Percentiles rank a stretch among this genome's conserved stretches.
phyloP scores from a whole-genome alignment of 2,888 invertebrate genomes.

The Hypolimnas misippus region DNA sequence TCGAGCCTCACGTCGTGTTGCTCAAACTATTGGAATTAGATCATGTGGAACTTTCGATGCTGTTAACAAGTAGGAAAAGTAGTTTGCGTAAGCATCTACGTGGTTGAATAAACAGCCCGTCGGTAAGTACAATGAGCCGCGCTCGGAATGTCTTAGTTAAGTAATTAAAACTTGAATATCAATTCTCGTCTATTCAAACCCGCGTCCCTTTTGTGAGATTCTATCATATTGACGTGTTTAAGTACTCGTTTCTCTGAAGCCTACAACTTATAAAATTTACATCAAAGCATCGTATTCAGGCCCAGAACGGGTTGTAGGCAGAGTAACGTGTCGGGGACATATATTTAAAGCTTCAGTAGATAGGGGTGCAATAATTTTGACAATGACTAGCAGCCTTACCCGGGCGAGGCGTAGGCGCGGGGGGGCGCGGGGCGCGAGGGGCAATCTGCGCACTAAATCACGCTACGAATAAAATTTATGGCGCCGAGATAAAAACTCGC shows the following conservation, averaged over 20 bases:
- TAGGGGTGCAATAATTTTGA: constrained; percentile 85
- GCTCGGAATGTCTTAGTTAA: constrained; percentile 41
- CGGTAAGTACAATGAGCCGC: constrained; percentile 52
- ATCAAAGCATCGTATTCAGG: constrained; percentile 53
- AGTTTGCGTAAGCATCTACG: constrained; percentile 68
- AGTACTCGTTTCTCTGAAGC: constrained; percentile 41
- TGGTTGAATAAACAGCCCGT: constrained; percentile 53
- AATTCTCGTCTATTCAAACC: constrained; percentile 38
- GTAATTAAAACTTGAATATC: constrained; percentile 44
- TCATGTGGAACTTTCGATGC: constrained; percentile 67
- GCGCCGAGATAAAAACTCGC: constrained; percentile 86
- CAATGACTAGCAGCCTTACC: constrained; percentile 84
- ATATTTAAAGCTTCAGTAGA: constrained; percentile 84
- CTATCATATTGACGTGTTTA: constrained; percentile 38
- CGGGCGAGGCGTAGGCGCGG: constrained; percentile 81
- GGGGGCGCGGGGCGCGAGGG: constrained; percentile 70
- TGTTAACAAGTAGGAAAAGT: constrained; percentile 59
- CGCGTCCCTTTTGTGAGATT: constrained; percentile 38
- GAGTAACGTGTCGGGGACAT: constrained; percentile 80
- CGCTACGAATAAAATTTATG: constrained; percentile 86
- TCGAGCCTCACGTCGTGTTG: constrained; percentile 57
- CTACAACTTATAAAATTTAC: constrained; percentile 59
- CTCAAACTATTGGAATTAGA: constrained; percentile 66
- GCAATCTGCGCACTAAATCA: constrained; percentile 85
- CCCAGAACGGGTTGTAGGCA: constrained; percentile 73